Conservation (phyloP, 2,797 vertebrate genomes). For the Hirundo rustica region DNA sequence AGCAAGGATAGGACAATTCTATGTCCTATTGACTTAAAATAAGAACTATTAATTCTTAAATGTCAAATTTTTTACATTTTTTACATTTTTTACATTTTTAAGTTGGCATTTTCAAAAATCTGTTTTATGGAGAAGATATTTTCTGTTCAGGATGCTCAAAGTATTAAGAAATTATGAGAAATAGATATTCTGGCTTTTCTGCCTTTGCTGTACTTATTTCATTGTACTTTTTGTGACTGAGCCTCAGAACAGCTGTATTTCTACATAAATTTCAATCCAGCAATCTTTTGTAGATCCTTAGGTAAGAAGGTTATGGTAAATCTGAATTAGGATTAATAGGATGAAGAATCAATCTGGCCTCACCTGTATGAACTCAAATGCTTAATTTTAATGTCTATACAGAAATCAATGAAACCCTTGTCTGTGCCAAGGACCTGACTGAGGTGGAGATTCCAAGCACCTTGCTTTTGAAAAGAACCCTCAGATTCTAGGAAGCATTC, state of each 20-base stretch:
- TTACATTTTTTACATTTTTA: background rate
- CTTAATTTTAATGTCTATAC: background rate
- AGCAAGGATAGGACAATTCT: background rate
- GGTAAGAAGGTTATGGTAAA: background rate
- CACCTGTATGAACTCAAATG: background rate
- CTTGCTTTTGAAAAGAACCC: conserved; percentile 33
- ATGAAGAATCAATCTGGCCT: background rate
- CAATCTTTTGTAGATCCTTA: background rate
- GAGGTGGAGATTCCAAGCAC: conserved; percentile 27
- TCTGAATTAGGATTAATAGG: background rate
- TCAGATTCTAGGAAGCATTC: conserved; percentile 16
- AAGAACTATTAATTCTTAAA: background rate
- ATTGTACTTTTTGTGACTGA: background rate
- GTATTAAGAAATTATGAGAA: background rate
- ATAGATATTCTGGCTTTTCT: background rate
- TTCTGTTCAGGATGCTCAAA: background rate
- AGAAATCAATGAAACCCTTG: conserved; percentile 51
- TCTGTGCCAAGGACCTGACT: conserved; percentile 31
- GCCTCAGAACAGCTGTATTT: background rate
- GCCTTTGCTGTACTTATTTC: background rate
- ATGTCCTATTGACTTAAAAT: background rate
- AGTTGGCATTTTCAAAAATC: background rate
- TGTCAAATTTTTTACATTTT: too few relatives aligned
- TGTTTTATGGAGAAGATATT: background rate
- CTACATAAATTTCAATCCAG: background rate